phyloP scores from a whole-genome alignment of 2,888 invertebrate species.

The Limnephilus lunatus region DNA sequence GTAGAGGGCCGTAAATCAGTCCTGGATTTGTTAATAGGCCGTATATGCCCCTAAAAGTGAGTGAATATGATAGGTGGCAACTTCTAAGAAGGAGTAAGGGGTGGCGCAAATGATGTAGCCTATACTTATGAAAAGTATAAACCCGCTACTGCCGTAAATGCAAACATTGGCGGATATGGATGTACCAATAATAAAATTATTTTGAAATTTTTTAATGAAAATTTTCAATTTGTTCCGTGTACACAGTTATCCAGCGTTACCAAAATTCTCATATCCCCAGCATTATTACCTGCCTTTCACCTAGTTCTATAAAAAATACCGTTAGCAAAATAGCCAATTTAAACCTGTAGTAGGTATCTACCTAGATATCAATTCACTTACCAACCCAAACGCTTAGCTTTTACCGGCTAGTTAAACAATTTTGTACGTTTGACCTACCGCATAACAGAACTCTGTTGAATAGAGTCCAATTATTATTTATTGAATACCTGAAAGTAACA shows the following conservation, averaged over 20 bases:
- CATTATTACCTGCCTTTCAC: neutral
- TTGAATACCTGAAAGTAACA: neutral
- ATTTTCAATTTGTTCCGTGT: neutral
- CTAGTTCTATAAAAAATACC: neutral
- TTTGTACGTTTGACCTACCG: neutral
- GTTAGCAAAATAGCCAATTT: neutral
- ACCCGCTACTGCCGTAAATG: too few relatives aligned
- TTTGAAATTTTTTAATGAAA: too few relatives aligned
- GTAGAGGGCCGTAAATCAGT: too few relatives aligned
- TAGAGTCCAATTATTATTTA: neutral
- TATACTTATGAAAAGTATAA: too few relatives aligned
- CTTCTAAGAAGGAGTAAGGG: too few relatives aligned
- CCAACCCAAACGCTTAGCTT: neutral
- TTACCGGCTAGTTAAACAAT: neutral
- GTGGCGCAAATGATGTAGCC: too few relatives aligned
- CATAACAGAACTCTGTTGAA: neutral
- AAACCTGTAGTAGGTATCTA: neutral
- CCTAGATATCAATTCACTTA: neutral
- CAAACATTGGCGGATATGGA: too few relatives aligned
- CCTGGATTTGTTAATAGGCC: too few relatives aligned
- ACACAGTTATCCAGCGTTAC: neutral
- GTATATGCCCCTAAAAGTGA: too few relatives aligned
- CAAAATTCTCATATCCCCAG: neutral
- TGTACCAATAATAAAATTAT: too few relatives aligned
- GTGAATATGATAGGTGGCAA: too few relatives aligned